phyloP scores from a whole-genome alignment of 30 jellyfish, hydroid and myxozoan species.

The Turritopsis rubra region DNA sequence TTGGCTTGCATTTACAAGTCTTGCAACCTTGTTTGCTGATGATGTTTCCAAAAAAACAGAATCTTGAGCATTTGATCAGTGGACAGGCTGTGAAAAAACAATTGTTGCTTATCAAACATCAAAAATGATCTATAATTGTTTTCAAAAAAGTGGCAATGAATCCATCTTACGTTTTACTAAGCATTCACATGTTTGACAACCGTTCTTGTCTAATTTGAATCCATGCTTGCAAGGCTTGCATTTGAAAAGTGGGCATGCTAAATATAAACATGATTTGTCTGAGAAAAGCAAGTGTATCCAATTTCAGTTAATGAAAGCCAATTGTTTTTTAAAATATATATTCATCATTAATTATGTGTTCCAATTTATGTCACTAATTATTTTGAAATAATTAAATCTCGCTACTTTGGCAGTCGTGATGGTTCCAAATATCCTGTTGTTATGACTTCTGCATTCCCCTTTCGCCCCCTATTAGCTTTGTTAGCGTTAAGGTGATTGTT shows the following conservation, averaged over 20 bases:
- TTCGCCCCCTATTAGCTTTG: no score
- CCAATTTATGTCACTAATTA: no score
- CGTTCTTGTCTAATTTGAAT: conserved; percentile 20
- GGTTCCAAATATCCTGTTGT: no score
- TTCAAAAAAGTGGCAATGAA: background rate
- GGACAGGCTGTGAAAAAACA: conserved; percentile 10
- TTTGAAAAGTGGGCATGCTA: conserved; percentile 21
- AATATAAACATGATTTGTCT: no score
- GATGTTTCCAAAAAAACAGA: conserved; percentile 14
- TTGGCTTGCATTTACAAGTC: conserved; percentile 16
- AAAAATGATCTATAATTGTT: background rate
- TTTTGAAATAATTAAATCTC: no score
- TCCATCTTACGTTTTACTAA: background rate
- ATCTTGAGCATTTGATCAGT: conserved; percentile 4
- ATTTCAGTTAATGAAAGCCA: no score
- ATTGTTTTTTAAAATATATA: no score
- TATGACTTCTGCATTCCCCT: no score
- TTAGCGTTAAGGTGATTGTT: no score
- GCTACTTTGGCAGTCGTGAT: no score
- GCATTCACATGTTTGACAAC: conserved; percentile 30
- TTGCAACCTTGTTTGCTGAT: conserved; percentile 17
- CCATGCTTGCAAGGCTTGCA: conserved; percentile 27
- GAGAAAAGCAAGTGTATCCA: background rate
- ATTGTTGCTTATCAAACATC: background rate
- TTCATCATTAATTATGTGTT: no score